Evolutionary conservation across 2,888 invertebrate species (phyloP), one percentile per base, ranked within the genome.

Genomic region (Tenthredo distinguenda): DNA sequence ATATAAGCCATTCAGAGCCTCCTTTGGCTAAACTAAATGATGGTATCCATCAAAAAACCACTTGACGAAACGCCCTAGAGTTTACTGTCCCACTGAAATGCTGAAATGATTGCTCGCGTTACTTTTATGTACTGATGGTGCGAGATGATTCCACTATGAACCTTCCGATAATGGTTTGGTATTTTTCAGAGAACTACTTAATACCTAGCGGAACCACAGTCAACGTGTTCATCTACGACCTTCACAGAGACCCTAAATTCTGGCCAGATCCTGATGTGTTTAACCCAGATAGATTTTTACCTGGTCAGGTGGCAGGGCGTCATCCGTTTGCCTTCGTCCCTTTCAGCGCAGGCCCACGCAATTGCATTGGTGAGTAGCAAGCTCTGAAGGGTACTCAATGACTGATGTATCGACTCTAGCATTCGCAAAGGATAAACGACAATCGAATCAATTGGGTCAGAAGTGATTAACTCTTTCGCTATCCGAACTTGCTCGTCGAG

Each of bases 321-420:
- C 96, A 96, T 93, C 95, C 96, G 0, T 96, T 95, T 87, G 94
- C 95, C 0, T 96, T 95, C 89, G 94, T 96, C 85, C 96, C 96
- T 0, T 96, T 96, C 87, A 96, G 96, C 90, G 96, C 96, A 0
- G 96, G 96, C 1, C 95, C 95, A 0, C 94, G 96, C 40, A 96
- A 96, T 91, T 96, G 96, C 88, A 65, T 65, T 34, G 65, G 65
- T 65, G 31, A 65, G 65, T 65, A 31, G 12, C 26, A 65, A 58
- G 9, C 21, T n/a, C 21, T 58, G 58, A 31, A 26, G 0, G 10
- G 43, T 12, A 43, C 43, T 3, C 43, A 2, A 43, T 43, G 43
- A 12, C 43, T 43, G 43, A 12, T 43, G 2, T 43, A 43, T 43
- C 43, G 43, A 43, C 12, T 12, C 12, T 43, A 10, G 43, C 10